phyloP scores from a whole-genome alignment of 2,113 vertebrate genomes.

The Neolamprologus ventralis region DNA sequence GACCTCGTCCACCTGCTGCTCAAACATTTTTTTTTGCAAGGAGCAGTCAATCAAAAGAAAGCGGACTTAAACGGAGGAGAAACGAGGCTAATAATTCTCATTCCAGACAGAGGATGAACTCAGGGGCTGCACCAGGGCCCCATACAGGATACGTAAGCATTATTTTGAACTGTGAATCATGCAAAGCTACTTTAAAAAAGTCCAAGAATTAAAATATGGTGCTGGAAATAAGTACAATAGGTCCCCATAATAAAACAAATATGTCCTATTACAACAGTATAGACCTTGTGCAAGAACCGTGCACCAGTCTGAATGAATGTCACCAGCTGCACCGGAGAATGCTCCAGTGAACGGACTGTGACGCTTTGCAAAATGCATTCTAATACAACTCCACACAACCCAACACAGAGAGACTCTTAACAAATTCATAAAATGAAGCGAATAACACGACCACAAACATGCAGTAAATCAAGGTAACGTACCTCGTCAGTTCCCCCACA shows the following conservation, averaged over 20 bases:
- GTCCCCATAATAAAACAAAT: background rate
- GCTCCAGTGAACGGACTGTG: background rate
- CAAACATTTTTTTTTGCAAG: background rate
- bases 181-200: background rate
- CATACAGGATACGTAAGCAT: background rate
- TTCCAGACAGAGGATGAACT: background rate
- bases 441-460: background rate
- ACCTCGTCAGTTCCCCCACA: constrained; percentile 85
- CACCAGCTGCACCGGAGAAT: background rate
- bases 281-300: background rate
- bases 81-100: background rate
- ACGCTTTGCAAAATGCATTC: background rate
- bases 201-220: background rate
- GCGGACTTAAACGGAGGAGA: background rate
- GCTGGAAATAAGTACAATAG: background rate
- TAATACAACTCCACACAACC: background rate
- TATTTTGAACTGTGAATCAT: background rate
- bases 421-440: background rate
- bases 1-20: background rate
- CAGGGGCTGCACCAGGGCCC: background rate
- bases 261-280: background rate
- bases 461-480: background rate
- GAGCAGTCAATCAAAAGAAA: background rate
- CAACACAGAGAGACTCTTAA: background rate
- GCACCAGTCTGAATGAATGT: background rate